Conservation (phyloP, 1,140 invertebrate species). For the Pachypeltis micranthus region DNA sequence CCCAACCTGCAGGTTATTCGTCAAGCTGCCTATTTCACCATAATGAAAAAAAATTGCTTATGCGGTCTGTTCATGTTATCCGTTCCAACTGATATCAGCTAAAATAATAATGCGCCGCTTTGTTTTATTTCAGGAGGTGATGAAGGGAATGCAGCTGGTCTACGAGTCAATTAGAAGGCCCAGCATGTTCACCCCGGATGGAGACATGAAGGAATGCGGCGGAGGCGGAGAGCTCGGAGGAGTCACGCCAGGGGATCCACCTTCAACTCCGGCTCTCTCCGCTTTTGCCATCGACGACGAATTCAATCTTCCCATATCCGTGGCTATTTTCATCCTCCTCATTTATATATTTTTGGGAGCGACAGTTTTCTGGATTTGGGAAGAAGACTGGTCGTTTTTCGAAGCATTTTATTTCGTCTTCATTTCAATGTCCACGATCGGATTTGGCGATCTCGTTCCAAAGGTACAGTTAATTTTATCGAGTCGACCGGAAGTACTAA, state of each 20-base stretch:
- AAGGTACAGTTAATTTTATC: constrained; percentile 38
- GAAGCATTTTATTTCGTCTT: constrained; percentile 91
- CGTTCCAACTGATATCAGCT: no score
- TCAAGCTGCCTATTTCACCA: no score
- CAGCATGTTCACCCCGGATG: constrained; percentile 44
- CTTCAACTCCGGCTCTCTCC: constrained; percentile 60
- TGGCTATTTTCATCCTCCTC: constrained; percentile 69
- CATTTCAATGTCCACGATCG: constrained; percentile 86
- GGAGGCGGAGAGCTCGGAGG: constrained; percentile 23
- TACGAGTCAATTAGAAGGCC: constrained; percentile 60
- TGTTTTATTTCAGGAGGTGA: constrained; percentile 68
- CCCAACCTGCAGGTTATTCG: no score
- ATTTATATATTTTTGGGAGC: constrained; percentile 77
- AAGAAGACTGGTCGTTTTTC: constrained; percentile 73
- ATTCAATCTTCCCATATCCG: constrained; percentile 80
- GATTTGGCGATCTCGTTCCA: constrained; percentile 81
- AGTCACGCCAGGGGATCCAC: constrained; percentile 13
- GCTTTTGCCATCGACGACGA: constrained; percentile 72
- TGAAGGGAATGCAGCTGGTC: constrained; percentile 66
- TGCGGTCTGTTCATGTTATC: no score
- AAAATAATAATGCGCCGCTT: no score
- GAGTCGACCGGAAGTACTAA: background rate
- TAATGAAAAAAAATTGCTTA: no score
- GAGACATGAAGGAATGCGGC: constrained; percentile 35
- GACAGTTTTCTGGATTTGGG: constrained; percentile 61